A percentile compares a stretch with the other conserved stretches of the same genome.
phyloP scores from a whole-genome alignment of 2,888 invertebrate genomes.

The Drosophila robusta region DNA sequence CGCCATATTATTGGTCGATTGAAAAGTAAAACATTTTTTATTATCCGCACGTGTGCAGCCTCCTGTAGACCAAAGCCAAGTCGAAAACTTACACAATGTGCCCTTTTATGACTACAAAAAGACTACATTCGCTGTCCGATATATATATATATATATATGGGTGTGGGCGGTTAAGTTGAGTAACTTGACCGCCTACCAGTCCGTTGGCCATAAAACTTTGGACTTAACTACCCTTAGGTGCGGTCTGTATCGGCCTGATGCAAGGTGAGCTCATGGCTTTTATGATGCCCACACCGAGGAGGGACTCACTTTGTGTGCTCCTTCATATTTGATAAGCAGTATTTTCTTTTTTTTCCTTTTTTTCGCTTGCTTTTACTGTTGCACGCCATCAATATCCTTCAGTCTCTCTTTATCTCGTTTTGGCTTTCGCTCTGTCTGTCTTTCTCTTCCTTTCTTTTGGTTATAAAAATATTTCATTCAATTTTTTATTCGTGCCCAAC shows the following conservation, averaged over 20 bases:
- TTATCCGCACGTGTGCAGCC: slow-evolving; percentile 76
- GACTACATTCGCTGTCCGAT: slow-evolving; percentile 30
- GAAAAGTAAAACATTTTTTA: slow-evolving; percentile 82
- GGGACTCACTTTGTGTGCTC: slow-evolving; percentile 72
- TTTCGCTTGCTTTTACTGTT: slow-evolving; percentile 45
- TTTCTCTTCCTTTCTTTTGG: slow-evolving; percentile 45
- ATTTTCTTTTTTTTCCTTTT: slow-evolving; percentile 45
- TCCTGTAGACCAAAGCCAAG: slow-evolving; percentile 33
- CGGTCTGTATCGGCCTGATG: slow-evolving; percentile 36
- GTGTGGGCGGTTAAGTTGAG: slow-evolving; percentile 35
- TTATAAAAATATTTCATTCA: slow-evolving; percentile 83
- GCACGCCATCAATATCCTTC: slow-evolving; percentile 74
- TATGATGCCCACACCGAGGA: slow-evolving; percentile 60
- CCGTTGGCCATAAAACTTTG: slow-evolving; percentile 76
- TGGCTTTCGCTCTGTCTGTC: slow-evolving; percentile 6
- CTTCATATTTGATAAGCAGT: slow-evolving; percentile 81
- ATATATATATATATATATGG: slow-evolving; percentile 12
- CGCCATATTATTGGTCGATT: slow-evolving; percentile 82
- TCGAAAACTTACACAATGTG: slow-evolving; percentile 47
- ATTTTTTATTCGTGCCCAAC: slow-evolving; percentile 71
- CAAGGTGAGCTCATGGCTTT: slow-evolving; percentile 78
- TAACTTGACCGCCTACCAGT: slow-evolving; percentile 66
- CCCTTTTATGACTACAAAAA: slow-evolving; percentile 67
- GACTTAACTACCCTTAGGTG: slow-evolving; percentile 75
- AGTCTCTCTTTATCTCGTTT: slow-evolving; percentile 10